These are phyloP conservation scores for Calephelis virginiensis DNA, from an alignment of 1,140 invertebrate genomes.

Conservation along the genomic window DNA sequence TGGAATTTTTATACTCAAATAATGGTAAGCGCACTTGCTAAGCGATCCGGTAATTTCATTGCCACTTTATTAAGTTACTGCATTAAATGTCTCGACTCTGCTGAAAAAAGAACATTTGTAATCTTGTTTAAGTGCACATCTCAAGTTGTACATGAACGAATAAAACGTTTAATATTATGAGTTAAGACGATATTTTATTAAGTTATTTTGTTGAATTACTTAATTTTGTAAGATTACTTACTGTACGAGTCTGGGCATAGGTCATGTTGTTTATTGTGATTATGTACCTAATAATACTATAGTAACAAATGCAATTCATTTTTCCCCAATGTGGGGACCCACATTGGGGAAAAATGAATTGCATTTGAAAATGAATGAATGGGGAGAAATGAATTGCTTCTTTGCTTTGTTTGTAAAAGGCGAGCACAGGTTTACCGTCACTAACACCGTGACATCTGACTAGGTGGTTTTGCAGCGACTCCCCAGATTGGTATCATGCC, in stretches of 20 bases:
- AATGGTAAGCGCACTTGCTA: constrained; percentile 52
- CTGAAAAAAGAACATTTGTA: constrained; percentile 41
- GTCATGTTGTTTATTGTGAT: not conserved
- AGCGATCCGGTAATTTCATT: constrained; percentile 56
- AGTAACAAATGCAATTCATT: no score
- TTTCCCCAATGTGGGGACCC: no score
- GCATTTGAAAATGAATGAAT: no score
- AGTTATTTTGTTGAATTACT: constrained; percentile 24
- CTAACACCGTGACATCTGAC: no score
- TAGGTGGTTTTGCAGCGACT: no score
- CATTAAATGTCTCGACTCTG: constrained; percentile 47
- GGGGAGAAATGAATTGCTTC: no score
- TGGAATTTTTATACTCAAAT: constrained; percentile 55
- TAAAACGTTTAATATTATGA: constrained; percentile 35
- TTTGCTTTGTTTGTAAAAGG: no score
- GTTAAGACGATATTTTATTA: constrained; percentile 34
- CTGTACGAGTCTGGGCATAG: not conserved
- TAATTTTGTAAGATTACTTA: constrained; percentile 22
- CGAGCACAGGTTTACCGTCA: no score
- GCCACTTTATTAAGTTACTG: constrained; percentile 54
- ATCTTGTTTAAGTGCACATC: constrained; percentile 51
- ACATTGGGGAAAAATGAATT: no score
- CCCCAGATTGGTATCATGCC: no score
- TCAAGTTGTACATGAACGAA: constrained; percentile 37
- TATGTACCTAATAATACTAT: no score